Conservation (phyloP, 2,113 vertebrate genomes). For the Cheirogaleus medius region DNA sequence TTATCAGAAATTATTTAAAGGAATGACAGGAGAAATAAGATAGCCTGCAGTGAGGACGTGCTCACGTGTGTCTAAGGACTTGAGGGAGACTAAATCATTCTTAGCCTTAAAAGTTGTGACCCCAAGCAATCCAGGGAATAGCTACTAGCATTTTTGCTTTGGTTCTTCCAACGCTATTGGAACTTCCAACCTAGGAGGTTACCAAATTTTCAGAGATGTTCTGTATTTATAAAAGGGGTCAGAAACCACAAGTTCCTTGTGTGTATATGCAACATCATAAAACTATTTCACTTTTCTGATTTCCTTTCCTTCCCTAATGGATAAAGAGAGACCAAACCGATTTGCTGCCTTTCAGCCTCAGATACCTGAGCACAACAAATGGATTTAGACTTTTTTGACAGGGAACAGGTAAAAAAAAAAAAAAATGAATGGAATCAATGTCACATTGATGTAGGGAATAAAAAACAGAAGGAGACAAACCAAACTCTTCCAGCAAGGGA, state of each 20-base stretch:
- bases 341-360: constrained; percentile 46
- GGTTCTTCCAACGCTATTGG: constrained; percentile 12
- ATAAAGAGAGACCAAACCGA: background rate
- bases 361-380: background rate
- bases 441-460: background rate
- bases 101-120: constrained; percentile 19
- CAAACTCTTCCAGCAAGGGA: constrained; percentile 25
- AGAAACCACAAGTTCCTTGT: constrained; percentile 61
- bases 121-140: constrained; percentile 36
- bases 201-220: constrained; percentile 68
- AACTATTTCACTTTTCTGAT: constrained; percentile 63
- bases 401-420: constrained; percentile 21
- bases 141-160: constrained; percentile 37
- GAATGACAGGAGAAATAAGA: constrained; percentile 57
- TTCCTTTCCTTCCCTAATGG: constrained; percentile 7
- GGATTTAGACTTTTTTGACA: background rate
- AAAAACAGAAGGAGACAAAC: background rate
- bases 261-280: constrained; percentile 41
- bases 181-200: constrained; percentile 38
- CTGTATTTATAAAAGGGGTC: constrained; percentile 61
- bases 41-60: constrained; percentile 27
- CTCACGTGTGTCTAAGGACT: constrained; percentile 51
- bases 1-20: constrained; percentile 57
- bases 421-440: background rate
- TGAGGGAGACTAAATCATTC: background rate